These are phyloP conservation scores for Enteromius unitaeniatus DNA, from an alignment of 2,797 vertebrate species.

Conservation along the genomic window DNA sequence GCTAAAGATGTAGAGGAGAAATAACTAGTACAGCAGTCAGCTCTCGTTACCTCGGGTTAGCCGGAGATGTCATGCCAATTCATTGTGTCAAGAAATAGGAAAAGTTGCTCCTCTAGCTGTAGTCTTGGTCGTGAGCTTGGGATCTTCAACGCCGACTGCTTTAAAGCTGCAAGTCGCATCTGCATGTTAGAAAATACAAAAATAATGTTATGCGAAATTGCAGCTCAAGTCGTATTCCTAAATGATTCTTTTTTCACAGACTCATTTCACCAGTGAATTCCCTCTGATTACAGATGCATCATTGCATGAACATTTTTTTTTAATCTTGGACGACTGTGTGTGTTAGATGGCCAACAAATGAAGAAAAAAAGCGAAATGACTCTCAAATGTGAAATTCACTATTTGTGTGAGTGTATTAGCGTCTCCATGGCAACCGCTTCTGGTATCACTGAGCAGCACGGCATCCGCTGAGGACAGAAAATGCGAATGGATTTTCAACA, in stretches of 20 bases:
- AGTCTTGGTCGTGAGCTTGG: neutral
- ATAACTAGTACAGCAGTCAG: slow-evolving; percentile 63
- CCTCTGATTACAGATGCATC: slow-evolving; percentile 48
- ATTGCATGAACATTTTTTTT: slow-evolving; percentile 43
- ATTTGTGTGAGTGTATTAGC: slow-evolving; percentile 77
- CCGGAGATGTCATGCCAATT: slow-evolving; percentile 67
- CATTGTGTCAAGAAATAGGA: slow-evolving; percentile 57
- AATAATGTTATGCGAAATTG: neutral
- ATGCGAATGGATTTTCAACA: slow-evolving; percentile 75
- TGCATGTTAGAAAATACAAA: neutral
- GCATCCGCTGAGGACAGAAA: slow-evolving; percentile 72
- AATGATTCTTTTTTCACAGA: neutral
- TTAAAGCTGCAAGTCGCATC: neutral
- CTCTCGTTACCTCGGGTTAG: slow-evolving; percentile 65
- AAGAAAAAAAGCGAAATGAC: slow-evolving; percentile 40
- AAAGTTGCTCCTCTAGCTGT: slow-evolving; percentile 51
- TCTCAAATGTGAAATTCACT: slow-evolving; percentile 73
- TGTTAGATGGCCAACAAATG: slow-evolving; percentile 24
- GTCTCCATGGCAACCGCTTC: slow-evolving; percentile 90
- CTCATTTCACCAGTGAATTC: slow-evolving; percentile 42
- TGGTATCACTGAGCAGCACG: slow-evolving; percentile 74
- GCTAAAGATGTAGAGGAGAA: slow-evolving; percentile 43
- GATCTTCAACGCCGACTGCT: neutral
- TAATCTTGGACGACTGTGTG: neutral
- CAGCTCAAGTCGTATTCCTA: neutral